These are phyloP conservation scores for Lasioglossum calceatum DNA, from an alignment of 2,888 invertebrate genomes.

Conservation along the genomic window DNA sequence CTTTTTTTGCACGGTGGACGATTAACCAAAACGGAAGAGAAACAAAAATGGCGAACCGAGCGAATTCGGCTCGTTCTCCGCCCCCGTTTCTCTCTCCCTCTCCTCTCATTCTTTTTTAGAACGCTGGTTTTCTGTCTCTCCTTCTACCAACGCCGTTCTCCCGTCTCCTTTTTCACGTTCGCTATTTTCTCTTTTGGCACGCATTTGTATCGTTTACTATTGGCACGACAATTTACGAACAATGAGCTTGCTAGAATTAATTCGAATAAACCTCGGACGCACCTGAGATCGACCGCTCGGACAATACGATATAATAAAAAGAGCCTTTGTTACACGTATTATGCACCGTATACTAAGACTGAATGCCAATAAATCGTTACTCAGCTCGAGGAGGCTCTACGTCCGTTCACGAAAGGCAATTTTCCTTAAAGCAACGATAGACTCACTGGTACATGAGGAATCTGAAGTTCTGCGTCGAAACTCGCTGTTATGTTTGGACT, in stretches of 20 bases:
- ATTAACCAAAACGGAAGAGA: neutral
- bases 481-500: neutral
- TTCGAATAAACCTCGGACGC: constrained; percentile 68
- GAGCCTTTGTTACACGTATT: constrained; percentile 40
- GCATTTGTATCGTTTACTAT: constrained; percentile 54
- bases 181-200: constrained; percentile 61
- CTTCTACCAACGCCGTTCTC: neutral
- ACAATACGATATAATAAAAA: constrained; percentile 61
- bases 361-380: constrained; percentile 52
- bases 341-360: constrained; percentile 46
- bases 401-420: constrained; percentile 54
- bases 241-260: constrained; percentile 68
- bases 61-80: constrained; percentile 32
- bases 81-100: constrained; percentile 12
- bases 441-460: neutral
- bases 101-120: constrained; percentile 43
- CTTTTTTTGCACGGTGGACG: neutral
- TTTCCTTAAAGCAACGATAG: constrained; percentile 30
- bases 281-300: constrained; percentile 65
- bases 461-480: neutral
- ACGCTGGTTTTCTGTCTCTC: constrained; percentile 19
- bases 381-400: constrained; percentile 61
- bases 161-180: neutral
- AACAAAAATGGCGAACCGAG: constrained; percentile 20
- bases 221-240: constrained; percentile 68